A percentile compares a stretch with the other conserved stretches of the same genome.
phyloP scores from a whole-genome alignment of 2,113 vertebrate genomes.

The Eleginops maclovinus region DNA sequence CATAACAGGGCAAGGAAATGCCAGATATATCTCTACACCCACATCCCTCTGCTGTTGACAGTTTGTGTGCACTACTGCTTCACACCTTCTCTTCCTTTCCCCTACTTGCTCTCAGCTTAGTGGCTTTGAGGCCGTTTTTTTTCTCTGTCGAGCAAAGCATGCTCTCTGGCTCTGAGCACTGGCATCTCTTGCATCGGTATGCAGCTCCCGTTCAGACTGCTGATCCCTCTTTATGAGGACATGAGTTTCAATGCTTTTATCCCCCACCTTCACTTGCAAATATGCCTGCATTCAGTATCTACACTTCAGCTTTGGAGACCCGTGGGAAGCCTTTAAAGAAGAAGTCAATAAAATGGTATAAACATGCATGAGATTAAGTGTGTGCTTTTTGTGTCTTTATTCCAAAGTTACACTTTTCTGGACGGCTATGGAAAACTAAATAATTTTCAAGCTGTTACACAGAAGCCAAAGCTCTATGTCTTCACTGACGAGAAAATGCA shows the following conservation, averaged over 20 bases:
- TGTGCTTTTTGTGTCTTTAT: conserved; percentile 67
- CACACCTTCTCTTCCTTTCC: conserved; percentile 50
- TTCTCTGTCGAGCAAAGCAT: conserved; percentile 42
- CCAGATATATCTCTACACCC: conserved; percentile 24
- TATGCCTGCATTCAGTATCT: conserved; percentile 76
- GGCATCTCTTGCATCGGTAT: conserved; percentile 79
- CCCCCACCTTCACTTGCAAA: conserved; percentile 80
- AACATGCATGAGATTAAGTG: conserved; percentile 80
- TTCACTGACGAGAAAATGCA: not conserved
- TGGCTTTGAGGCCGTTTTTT: conserved; percentile 61
- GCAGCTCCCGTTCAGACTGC: conserved; percentile 77
- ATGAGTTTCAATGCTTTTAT: conserved; percentile 83
- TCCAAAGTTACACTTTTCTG: conserved; percentile 42
- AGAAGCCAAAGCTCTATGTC: not conserved
- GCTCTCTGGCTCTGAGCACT: conserved; percentile 73
- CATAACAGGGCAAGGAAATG: conserved; percentile 30
- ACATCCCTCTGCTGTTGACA: conserved; percentile 27
- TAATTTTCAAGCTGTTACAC: not conserved
- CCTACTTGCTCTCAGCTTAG: conserved; percentile 67
- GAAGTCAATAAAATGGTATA: conserved; percentile 80
- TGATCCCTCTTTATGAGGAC: conserved; percentile 85
- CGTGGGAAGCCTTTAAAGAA: conserved; percentile 80
- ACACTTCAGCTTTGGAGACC: conserved; percentile 72
- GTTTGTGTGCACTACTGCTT: conserved; percentile 40
- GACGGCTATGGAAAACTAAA: conserved; percentile 35